These are phyloP conservation scores for Acleris sparsana DNA, from an alignment of 2,888 invertebrate genomes.

Conservation along the genomic window DNA sequence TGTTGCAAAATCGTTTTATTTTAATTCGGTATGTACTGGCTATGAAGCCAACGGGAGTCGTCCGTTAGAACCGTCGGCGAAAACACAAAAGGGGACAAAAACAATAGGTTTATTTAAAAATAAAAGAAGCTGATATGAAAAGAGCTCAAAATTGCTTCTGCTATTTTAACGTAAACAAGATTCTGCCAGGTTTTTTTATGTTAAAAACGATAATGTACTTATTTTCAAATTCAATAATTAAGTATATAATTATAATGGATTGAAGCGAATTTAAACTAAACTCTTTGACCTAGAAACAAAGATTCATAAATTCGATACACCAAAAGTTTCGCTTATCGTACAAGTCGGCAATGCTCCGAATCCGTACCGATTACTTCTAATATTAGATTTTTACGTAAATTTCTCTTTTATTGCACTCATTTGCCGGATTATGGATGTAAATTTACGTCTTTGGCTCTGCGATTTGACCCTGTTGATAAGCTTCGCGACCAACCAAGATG, in stretches of 20 bases:
- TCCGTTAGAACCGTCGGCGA: no score
- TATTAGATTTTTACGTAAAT: conserved; percentile 69
- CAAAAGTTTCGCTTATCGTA: conserved; percentile 17
- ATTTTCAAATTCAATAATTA: no score
- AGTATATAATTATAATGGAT: neutral
- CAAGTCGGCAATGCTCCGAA: conserved; percentile 27
- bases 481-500: conserved; percentile 23
- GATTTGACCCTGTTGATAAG: conserved; percentile 62
- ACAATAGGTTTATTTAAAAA: no score
- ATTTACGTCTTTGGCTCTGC: conserved; percentile 52
- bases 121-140: no score
- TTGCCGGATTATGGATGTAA: conserved; percentile 65
- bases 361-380: conserved; percentile 49
- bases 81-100: no score
- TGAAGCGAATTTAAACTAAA: neutral
- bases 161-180: no score
- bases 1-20: no score
- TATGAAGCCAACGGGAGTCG: no score
- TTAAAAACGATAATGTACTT: no score
- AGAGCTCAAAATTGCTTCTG: no score
- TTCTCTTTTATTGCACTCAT: conserved; percentile 64
- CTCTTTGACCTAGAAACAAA: conserved; percentile 6
- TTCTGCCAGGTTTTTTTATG: no score
- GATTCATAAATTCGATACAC: conserved; percentile 23
- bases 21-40: no score